Evolutionary conservation across 2,797 vertebrate genomes (phyloP).

Genomic region (Anabacerthia variegaticeps): DNA sequence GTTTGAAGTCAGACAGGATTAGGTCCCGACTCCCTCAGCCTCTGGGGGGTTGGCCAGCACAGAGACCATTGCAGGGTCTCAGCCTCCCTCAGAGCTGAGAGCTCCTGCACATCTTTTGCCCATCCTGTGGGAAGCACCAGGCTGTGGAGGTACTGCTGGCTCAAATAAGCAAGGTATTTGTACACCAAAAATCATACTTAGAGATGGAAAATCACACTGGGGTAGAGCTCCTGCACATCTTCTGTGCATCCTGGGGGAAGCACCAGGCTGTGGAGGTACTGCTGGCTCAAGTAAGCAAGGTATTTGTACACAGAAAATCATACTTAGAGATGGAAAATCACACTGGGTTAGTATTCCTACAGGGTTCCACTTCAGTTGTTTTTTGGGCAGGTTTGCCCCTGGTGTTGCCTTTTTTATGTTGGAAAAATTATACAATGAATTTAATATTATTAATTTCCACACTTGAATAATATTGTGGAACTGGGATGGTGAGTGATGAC

Average conservation of each 20-base stretch:
- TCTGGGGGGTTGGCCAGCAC: no score
- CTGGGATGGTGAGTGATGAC: background rate
- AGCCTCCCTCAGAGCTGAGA: fast-evolving
- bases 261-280: fast-evolving
- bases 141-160: fast-evolving
- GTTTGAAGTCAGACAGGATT: fast-evolving
- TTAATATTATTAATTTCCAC: fast-evolving
- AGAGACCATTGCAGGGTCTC: fast-evolving
- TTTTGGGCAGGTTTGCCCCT: background rate
- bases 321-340: fast-evolving
- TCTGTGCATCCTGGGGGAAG: fast-evolving
- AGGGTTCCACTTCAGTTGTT: fast-evolving
- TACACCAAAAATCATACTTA: background rate
- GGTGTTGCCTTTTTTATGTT: no score
- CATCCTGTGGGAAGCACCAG: fast-evolving
- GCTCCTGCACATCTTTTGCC: fast-evolving
- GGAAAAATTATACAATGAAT: background rate
- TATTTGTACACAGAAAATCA: background rate
- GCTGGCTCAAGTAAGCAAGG: background rate
- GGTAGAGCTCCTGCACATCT: fast-evolving
- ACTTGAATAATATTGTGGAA: fast-evolving
- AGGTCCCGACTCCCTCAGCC: background rate
- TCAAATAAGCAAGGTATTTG: background rate
- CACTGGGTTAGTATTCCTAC: fast-evolving
- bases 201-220: fast-evolving